These are phyloP conservation scores for Margarornis squamiger DNA, from an alignment of 2,797 vertebrate species.

Conservation along the genomic window DNA sequence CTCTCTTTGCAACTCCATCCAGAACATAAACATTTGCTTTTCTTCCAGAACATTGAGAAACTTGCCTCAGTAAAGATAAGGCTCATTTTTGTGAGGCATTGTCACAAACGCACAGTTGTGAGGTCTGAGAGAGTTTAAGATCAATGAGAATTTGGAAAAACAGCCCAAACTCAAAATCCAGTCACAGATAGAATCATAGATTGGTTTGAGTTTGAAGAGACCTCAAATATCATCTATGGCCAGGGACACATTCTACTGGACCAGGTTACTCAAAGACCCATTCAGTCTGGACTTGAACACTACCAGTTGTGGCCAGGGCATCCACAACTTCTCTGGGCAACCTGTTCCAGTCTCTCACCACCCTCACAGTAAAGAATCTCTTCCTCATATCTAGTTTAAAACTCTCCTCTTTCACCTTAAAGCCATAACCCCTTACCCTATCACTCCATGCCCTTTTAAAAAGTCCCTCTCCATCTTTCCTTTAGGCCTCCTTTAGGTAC, in stretches of 20 bases:
- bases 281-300: not conserved
- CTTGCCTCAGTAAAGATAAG: not conserved
- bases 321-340: not conserved
- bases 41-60: not conserved
- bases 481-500: not conserved
- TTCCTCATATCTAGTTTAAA: not conserved
- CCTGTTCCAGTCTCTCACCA: not conserved
- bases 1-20: not conserved
- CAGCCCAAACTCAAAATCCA: not conserved
- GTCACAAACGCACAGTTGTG: not conserved
- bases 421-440: not conserved
- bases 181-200: not conserved
- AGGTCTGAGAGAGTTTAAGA: not conserved
- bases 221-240: not conserved
- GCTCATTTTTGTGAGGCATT: not conserved
- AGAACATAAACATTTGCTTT: not conserved
- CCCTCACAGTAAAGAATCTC: not conserved
- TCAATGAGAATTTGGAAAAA: not conserved
- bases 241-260: not conserved
- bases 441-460: no score
- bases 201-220: not conserved
- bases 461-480: not conserved
- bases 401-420: not conserved
- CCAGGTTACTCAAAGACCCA: rapidly evolving
- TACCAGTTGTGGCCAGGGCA: not conserved